phyloP scores from a whole-genome alignment of 2,888 invertebrate species.

The Mimas tiliae region DNA sequence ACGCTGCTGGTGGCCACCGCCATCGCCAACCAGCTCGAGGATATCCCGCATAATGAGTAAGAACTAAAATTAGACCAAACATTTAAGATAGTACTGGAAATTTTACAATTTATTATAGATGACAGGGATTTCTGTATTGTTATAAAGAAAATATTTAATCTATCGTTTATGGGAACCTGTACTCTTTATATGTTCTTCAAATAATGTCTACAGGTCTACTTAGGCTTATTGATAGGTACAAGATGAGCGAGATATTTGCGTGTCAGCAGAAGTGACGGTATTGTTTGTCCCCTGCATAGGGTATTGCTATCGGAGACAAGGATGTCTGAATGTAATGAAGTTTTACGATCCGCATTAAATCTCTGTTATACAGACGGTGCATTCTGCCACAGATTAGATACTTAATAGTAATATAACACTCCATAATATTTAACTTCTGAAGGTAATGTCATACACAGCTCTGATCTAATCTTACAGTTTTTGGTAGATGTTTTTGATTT shows the following conservation, averaged over 20 bases:
- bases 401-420: no score
- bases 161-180: neutral
- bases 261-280: constrained; percentile 15
- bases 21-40: constrained; percentile 92
- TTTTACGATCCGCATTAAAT: constrained; percentile 7
- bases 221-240: neutral
- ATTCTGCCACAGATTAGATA: no score
- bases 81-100: neutral
- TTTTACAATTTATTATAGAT: neutral
- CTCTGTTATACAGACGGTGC: neutral
- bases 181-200: neutral
- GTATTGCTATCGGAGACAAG: constrained; percentile 27
- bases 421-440: no score
- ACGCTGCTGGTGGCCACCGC: constrained; percentile 65
- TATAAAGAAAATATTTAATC: neutral
- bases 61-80: constrained; percentile 56
- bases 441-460: no score
- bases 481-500: no score
- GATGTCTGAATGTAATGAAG: neutral
- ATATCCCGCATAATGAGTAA: constrained; percentile 96
- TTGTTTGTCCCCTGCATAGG: neutral
- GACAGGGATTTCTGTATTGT: neutral
- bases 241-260: constrained; percentile 19
- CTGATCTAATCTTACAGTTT: no score
- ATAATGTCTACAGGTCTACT: constrained; percentile 2